Evolutionary conservation across 2,113 vertebrate species (phyloP).

Genomic region (Actenoides lindsayi): DNA sequence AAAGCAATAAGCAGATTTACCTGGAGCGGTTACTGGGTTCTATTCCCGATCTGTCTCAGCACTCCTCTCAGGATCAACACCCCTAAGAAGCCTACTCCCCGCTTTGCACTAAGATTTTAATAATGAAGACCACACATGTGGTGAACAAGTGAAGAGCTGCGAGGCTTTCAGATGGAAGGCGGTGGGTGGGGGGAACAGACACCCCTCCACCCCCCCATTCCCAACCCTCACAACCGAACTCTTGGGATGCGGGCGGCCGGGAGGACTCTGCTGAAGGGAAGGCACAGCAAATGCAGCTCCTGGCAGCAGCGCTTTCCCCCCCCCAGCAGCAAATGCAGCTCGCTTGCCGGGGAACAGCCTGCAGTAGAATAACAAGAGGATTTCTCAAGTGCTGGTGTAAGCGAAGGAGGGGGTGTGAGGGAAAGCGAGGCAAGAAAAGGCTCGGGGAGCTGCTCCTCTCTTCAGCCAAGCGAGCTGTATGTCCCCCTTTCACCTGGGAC

Average conservation of each 20-base stretch:
- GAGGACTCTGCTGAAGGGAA: background rate
- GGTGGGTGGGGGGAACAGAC: background rate
- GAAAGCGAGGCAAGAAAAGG: background rate
- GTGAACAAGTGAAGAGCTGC: background rate
- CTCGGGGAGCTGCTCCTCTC: background rate
- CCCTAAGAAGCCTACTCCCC: background rate
- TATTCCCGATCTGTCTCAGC: constrained; percentile 34
- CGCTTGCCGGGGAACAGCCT: background rate
- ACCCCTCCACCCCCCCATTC: background rate
- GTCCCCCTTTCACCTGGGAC: background rate
- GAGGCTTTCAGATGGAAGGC: background rate
- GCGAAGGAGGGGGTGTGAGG: constrained; percentile 27
- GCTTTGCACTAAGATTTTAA: background rate
- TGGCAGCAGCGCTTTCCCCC: constrained; percentile 4
- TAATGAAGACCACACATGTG: background rate
- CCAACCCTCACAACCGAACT: background rate
- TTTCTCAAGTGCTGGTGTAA: constrained; percentile 27
- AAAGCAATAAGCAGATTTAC: constrained; percentile 57
- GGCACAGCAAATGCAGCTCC: constrained; percentile 7
- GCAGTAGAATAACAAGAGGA: constrained; percentile 20
- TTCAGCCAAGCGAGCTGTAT: background rate
- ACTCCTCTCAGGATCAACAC: constrained; percentile 5
- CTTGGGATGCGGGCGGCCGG: background rate
- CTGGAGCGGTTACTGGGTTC: constrained; percentile 33
- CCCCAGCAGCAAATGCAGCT: constrained; percentile 27